Base-by-base conservation (phyloP, 2,797 vertebrate genomes). In the Lindbergichthys nudifrons region DNA sequence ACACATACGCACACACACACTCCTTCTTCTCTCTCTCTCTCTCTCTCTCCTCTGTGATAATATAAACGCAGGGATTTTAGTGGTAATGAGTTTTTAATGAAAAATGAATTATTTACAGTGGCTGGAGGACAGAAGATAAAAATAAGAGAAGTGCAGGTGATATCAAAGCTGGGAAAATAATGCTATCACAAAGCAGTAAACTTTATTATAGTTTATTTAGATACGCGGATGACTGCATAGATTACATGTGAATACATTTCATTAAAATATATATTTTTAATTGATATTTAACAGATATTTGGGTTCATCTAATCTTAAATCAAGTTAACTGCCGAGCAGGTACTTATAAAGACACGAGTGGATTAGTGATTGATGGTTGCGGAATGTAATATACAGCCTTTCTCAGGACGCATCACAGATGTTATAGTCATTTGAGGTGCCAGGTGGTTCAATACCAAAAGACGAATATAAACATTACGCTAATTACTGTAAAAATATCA, bases 61-160 rank as follows among this genome's bases (percentile, higher is more conserved):
- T 90, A 89, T 91, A 92, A 92, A 92, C 45, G 74, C 69, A 80
- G 82, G 76, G 88, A 89, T 92, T 93, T 94, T 90, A 87, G 86
- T 85, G 78, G 75, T 93, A 94, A 94, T 94, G 90, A 91, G 90
- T 90, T 93, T 95, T 93, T 94, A 94, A 95, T 94, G 88, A 93
- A 95, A 94, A 92, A 93, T 92, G 82, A 93, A 93, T 92, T 92
- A 91, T 94, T 93, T 90, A 93, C 86, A 77, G 83, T 89, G 85
- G 82, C 88, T 93, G 78, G 65, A 83, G 70, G 83, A 87, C 73
- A 83, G 73, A 72, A 82, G 85, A 82, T 79, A 77, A 81, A 82
- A 86, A 81, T 67, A 36, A 52, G 54, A 85, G 71, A 79, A 73
- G 69, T 81, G 77, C 81, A 90, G 90, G 88, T 88, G 72, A 84